Percentiles rank a stretch among this genome's conserved stretches.
phyloP scores from a whole-genome alignment of 2,888 invertebrate species.

The Congeria kusceri region DNA sequence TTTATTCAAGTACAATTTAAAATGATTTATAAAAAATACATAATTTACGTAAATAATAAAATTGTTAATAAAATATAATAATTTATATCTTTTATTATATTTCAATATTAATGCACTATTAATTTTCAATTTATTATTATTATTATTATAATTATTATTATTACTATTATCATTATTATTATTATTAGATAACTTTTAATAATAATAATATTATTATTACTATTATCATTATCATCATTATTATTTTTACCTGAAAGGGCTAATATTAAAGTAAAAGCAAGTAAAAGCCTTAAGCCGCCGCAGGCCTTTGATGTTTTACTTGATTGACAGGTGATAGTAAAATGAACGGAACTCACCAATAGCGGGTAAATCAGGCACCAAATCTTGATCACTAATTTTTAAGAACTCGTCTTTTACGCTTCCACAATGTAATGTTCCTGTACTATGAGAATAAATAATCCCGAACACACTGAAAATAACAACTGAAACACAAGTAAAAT shows the following conservation, averaged over 20 bases:
- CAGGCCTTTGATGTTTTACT: constrained; percentile 1
- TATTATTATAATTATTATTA: background rate
- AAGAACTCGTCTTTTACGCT: constrained; percentile 36
- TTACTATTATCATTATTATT: background rate
- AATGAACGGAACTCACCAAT: constrained; percentile 28
- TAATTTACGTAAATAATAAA: too few species aligned
- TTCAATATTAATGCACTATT: too few species aligned
- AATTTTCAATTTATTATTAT: background rate
- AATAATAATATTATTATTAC: background rate
- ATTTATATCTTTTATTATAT: too few species aligned
- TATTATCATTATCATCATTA: constrained; percentile 3
- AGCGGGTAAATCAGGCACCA: constrained; percentile 38
- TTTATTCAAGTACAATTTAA: too few species aligned
- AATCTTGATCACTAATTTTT: constrained; percentile 29
- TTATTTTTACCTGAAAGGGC: background rate
- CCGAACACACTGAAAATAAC: constrained; percentile 21
- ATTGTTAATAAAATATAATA: too few species aligned
- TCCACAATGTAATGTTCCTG: constrained; percentile 11
- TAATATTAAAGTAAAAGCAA: background rate
- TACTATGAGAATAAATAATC: constrained; percentile 16
- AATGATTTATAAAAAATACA: too few species aligned
- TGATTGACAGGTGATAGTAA: constrained; percentile 21
- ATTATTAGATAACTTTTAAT: background rate
- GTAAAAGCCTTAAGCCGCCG: constrained; percentile 4
- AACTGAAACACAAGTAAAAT: constrained; percentile 12